Evolutionary conservation across 2,113 vertebrate genomes (phyloP), one percentile per base, ranked within the genome.

Genomic region (Pao palembangensis): DNA sequence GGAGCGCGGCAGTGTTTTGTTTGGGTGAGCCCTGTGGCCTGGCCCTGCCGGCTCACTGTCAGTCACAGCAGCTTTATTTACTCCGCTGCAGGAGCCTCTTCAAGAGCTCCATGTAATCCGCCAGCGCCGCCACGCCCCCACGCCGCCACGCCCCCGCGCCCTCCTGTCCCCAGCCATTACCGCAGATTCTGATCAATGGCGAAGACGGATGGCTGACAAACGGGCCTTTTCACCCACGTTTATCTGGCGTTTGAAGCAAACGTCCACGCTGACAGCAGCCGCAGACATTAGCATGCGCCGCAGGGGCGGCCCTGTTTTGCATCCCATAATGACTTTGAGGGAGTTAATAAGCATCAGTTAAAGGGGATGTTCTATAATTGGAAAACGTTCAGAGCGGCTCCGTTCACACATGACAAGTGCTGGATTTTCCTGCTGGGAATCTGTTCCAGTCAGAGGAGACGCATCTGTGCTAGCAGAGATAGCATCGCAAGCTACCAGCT

Each of bases 281-380:
- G 54, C 48, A 43, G 42, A 44, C 2, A 55, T 89, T 87, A 85
- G 80, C 75, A 88, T 88, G 85, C 87, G 60, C 84, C 83, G 81
- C 79, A 63, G 84, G 76, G 89, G 78, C 34, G 80, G 55, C 57
- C 68, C 80, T 87, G 67, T 82, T 88, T 89, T 90, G 83, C 88
- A 87, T 89, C 70, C 71, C 73, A 81, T 90, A 88, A 89, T 88
- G 87, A 89, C 85, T 88, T 85, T 85, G 82, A 86, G 80, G 77
- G 83, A 87, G 85, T 88, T 86, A 90, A 90, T 88, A 88, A 89
- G 83, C 81, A 88, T 88, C 85, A 86, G 85, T 88, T 88, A 83
- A 88, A 78, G 74, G 49, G 82, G 76, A 84, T 88, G 82, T 83
- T 68, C 81, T 85, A 85, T 89, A 88, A 89, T 87, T 89, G 81